Conservation (phyloP, 2,797 vertebrate genomes). For the Mormyrus hasselquistii region DNA sequence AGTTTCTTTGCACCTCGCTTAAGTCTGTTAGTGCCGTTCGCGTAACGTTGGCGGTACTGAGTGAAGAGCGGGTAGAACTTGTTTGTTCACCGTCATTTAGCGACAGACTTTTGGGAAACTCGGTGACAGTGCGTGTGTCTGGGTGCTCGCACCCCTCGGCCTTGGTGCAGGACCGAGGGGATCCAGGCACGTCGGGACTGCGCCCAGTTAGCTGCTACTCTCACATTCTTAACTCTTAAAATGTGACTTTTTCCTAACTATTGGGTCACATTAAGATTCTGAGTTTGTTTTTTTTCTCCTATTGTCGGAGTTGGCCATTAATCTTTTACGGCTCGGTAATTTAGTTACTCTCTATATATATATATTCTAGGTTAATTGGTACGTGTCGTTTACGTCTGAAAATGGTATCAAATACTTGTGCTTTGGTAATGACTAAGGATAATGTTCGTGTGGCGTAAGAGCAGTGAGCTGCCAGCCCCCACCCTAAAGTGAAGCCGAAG, state of each 20-base stretch:
- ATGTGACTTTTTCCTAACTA: not conserved
- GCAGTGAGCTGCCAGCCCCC: not conserved
- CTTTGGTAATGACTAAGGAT: not conserved
- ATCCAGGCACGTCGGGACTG: not conserved
- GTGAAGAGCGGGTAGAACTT: not conserved
- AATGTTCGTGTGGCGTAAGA: constrained; percentile 2
- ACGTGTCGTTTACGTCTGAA: not conserved
- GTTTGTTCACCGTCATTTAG: not conserved
- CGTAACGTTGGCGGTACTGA: not conserved
- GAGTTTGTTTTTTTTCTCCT: not conserved
- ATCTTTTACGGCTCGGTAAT: not conserved
- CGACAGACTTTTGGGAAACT: not conserved
- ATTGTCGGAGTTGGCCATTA: not conserved
- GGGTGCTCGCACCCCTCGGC: not conserved
- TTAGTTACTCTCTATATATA: not conserved
- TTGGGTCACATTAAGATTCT: not conserved
- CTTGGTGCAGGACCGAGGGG: not conserved
- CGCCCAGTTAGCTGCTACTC: not conserved
- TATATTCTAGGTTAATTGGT: not conserved
- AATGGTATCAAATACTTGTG: not conserved
- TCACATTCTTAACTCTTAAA: not conserved
- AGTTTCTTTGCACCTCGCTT: constrained; percentile 38
- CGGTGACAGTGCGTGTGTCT: not conserved
- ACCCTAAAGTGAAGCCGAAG: constrained; percentile 4
- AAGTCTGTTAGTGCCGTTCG: constrained; percentile 1